Conservation (phyloP, 2,797 vertebrate species). For the Pampus argenteus region DNA sequence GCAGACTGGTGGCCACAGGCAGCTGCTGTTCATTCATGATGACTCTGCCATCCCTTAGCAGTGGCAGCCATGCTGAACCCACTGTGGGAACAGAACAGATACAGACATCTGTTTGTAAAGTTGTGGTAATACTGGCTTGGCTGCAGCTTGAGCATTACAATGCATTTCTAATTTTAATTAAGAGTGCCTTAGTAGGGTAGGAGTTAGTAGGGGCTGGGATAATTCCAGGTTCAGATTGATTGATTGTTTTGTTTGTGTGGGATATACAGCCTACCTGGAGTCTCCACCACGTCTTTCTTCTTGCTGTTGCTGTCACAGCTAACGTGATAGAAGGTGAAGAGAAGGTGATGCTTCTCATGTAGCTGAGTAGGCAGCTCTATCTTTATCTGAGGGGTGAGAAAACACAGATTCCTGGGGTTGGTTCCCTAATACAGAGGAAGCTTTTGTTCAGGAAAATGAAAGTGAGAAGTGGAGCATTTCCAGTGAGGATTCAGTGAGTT, state of each 20-base stretch:
- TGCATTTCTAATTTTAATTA: too few relatives aligned
- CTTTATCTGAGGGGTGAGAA: conserved; percentile 87
- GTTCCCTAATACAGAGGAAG: conserved; percentile 9
- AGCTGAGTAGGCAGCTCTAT: conserved; percentile 96
- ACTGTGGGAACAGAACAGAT: conserved; percentile 78
- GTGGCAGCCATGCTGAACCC: conserved; percentile 94
- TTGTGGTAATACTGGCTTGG: too few relatives aligned
- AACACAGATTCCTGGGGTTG: conserved; percentile 26
- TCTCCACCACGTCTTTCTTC: conserved; percentile 94
- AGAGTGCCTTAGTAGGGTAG: too few relatives aligned
- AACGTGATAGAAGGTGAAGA: conserved; percentile 96
- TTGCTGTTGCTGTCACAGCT: conserved; percentile 97
- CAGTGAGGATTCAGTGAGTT: not conserved
- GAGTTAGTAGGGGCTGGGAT: too few relatives aligned
- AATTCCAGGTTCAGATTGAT: too few relatives aligned
- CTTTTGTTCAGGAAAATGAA: conserved; percentile 37
- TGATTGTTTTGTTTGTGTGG: too few relatives aligned
- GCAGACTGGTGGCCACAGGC: conserved; percentile 90
- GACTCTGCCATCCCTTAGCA: conserved; percentile 94
- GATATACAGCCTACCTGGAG: conserved; percentile 92
- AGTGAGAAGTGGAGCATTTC: conserved; percentile 15
- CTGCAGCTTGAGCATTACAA: not conserved
- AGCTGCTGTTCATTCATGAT: conserved; percentile 92
- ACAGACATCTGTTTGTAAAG: not conserved
- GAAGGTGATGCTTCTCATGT: conserved; percentile 94